phyloP scores from a whole-genome alignment of 2,888 invertebrate species.

The Mythimna vitellina region DNA sequence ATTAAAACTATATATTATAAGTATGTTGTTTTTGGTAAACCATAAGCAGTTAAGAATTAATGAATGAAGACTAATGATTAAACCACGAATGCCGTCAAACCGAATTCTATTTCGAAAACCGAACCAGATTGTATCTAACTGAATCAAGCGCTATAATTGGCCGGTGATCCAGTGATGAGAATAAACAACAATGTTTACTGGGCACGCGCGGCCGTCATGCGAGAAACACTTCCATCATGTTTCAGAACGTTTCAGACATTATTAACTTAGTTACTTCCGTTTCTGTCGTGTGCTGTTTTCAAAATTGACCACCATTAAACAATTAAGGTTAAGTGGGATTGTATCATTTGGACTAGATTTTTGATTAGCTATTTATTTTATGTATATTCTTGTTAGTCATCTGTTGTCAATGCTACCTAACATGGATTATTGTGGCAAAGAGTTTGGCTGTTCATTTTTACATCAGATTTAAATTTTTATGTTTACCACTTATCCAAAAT shows the following conservation, averaged over 20 bases:
- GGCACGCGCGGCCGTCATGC: conserved; percentile 72
- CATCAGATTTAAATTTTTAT: conserved; percentile 38
- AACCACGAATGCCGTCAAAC: conserved; percentile 13
- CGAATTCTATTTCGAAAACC: conserved; percentile 33
- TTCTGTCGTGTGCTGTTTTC: conserved; percentile 63
- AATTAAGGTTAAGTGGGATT: conserved; percentile 68
- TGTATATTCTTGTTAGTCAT: conserved; percentile 34
- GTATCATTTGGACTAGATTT: conserved; percentile 47
- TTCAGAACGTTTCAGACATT: conserved; percentile 73
- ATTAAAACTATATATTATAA: too few relatives aligned
- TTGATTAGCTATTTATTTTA: conserved; percentile 40
- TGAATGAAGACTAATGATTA: neutral
- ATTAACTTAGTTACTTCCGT: conserved; percentile 74
- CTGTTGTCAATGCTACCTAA: neutral
- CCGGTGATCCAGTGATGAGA: conserved; percentile 64
- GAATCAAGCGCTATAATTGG: conserved; percentile 61
- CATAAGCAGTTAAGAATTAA: too few relatives aligned
- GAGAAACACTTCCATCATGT: conserved; percentile 77
- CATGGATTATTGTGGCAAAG: neutral
- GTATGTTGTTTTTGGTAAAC: too few relatives aligned
- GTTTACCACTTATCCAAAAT: conserved; percentile 60
- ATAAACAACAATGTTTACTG: conserved; percentile 63
- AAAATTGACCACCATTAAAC: conserved; percentile 68
- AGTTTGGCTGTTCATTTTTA: neutral
- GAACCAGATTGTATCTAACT: conserved; percentile 49